Conservation (phyloP, 30 jellyfish, hydroid and myxozoan species). For the Morbakka virulenta region DNA sequence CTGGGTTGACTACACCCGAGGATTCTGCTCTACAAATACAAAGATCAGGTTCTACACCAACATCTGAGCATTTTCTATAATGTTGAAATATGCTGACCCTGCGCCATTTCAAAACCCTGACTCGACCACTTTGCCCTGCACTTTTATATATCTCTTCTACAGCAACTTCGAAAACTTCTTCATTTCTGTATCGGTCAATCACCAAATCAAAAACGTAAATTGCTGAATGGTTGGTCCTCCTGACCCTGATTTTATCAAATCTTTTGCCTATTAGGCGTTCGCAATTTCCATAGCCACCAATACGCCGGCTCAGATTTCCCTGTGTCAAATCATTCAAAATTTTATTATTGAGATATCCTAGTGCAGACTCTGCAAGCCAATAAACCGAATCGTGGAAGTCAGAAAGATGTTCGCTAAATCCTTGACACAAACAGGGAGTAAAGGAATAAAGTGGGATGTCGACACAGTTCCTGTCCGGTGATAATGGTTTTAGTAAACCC, state of each 20-base stretch:
- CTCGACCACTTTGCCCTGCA: neutral
- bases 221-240: slow-evolving; percentile 16
- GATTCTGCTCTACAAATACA: slow-evolving; percentile 93
- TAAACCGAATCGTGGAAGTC: slow-evolving; percentile 60
- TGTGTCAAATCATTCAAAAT: slow-evolving; percentile 17
- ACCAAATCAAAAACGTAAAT: slow-evolving; percentile 63
- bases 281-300: slow-evolving; percentile 88
- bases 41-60: slow-evolving; percentile 62
- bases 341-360: slow-evolving; percentile 75
- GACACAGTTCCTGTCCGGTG: slow-evolving; percentile 58
- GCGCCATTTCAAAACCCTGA: slow-evolving; percentile 77
- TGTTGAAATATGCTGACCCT: slow-evolving; percentile 94
- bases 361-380: slow-evolving; percentile 95
- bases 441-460: slow-evolving; percentile 84
- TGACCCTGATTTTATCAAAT: slow-evolving; percentile 56
- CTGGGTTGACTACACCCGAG: slow-evolving; percentile 68
- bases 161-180: slow-evolving; percentile 90
- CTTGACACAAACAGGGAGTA: slow-evolving; percentile 81
- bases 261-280: slow-evolving; percentile 86
- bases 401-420: slow-evolving; percentile 55
- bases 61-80: slow-evolving; percentile 80
- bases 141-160: slow-evolving; percentile 11
- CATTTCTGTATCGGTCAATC: slow-evolving; percentile 77
- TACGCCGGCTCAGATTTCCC: neutral
- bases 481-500: slow-evolving; percentile 63